Evolutionary conservation across 1,140 invertebrate genomes (phyloP).

Genomic region (Contarinia nasturtii): DNA sequence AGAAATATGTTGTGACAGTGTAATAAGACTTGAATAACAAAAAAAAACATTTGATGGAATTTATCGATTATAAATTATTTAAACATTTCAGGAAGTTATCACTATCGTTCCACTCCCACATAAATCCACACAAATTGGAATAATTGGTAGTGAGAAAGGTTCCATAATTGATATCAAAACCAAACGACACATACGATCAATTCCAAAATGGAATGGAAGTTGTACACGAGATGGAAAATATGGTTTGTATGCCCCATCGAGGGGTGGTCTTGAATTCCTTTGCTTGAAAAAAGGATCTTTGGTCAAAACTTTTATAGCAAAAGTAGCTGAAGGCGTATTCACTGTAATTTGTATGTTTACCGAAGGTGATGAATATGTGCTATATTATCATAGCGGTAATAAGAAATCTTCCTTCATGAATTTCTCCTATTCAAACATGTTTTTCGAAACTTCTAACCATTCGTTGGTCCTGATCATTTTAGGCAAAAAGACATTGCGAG

Average conservation of each 20-base stretch:
- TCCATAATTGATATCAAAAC: conserved; percentile 66
- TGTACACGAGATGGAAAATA: conserved; percentile 75
- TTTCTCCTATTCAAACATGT: too few species aligned
- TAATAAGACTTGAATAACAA: background rate
- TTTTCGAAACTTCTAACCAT: too few species aligned
- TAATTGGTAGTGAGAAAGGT: conserved; percentile 80
- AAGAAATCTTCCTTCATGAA: too few species aligned
- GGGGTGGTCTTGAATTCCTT: conserved; percentile 81
- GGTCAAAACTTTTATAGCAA: conserved; percentile 70
- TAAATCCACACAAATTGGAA: conserved; percentile 62
- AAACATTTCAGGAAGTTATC: conserved; percentile 34
- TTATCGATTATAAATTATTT: background rate
- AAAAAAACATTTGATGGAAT: background rate
- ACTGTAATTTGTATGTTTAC: conserved; percentile 89
- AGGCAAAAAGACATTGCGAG: conserved; percentile 70
- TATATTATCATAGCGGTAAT: conserved; percentile 93
- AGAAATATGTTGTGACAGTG: conserved; percentile 6
- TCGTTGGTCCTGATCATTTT: too few species aligned
- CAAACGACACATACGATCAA: conserved; percentile 52
- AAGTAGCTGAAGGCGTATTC: conserved; percentile 92
- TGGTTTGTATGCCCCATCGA: conserved; percentile 75
- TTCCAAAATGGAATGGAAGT: conserved; percentile 66
- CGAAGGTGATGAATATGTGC: conserved; percentile 80
- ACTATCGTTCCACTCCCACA: conserved; percentile 58
- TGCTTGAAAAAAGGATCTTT: conserved; percentile 39